Percentiles rank a stretch among this genome's conserved stretches.
phyloP scores from a whole-genome alignment of 1,140 invertebrate species.

The Atta texana region DNA sequence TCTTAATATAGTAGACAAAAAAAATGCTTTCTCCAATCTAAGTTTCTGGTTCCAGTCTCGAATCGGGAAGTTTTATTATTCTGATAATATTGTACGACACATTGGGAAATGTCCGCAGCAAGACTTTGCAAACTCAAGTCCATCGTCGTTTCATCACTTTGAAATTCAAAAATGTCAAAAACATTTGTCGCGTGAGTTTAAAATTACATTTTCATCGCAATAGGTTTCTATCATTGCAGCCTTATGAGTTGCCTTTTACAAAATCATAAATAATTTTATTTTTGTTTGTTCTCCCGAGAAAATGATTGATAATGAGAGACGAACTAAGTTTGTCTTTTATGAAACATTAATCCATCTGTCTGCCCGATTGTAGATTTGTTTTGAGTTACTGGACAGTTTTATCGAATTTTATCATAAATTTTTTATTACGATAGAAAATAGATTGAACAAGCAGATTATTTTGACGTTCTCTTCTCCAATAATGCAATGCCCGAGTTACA shows the following conservation, averaged over 20 bases:
- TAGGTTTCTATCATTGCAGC: constrained; percentile 40
- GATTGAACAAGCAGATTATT: not conserved
- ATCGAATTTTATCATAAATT: constrained; percentile 16
- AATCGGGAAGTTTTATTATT: constrained; percentile 54
- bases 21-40: constrained; percentile 42
- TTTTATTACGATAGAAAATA: not conserved
- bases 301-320: not conserved
- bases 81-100: constrained; percentile 56
- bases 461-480: not conserved
- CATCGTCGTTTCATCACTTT: constrained; percentile 48
- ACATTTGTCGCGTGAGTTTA: constrained; percentile 38
- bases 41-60: constrained; percentile 42
- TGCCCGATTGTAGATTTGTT: not conserved
- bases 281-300: not conserved
- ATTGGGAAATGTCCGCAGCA: constrained; percentile 42
- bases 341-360: constrained; percentile 2
- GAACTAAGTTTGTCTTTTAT: not conserved
- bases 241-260: not conserved
- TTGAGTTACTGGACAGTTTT: not conserved
- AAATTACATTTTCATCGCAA: constrained; percentile 33
- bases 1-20: constrained; percentile 13
- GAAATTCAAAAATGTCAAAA: constrained; percentile 53
- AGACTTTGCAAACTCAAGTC: constrained; percentile 42
- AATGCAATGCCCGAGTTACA: no score
- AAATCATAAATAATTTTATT: not conserved